phyloP scores from a whole-genome alignment of 92 coral and sea anemone species.

The Palythoa grandiflora region DNA sequence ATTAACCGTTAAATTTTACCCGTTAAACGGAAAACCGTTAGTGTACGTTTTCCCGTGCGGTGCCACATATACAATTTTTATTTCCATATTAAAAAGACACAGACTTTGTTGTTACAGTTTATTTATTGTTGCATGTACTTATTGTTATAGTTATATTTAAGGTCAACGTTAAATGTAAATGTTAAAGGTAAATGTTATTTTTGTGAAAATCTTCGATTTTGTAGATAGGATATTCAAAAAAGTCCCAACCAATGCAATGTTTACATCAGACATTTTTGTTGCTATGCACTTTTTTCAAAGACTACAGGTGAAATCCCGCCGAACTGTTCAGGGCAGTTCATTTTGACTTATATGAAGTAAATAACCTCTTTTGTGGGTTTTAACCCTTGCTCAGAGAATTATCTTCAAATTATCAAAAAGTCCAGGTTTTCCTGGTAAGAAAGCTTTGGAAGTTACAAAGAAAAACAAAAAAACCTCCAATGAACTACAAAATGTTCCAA shows the following conservation, averaged over 20 bases:
- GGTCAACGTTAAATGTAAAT: too few species aligned
- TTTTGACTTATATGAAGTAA: constrained; percentile 35
- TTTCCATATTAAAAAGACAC: too few species aligned
- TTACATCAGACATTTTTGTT: too few species aligned
- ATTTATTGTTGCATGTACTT: too few species aligned
- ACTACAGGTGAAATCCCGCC: constrained; percentile 34
- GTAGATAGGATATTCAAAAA: constrained; percentile 29
- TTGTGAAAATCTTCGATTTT: too few species aligned
- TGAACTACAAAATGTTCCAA: constrained; percentile 20
- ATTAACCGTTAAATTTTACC: too few species aligned
- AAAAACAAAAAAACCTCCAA: constrained; percentile 32
- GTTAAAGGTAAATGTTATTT: constrained; percentile 29
- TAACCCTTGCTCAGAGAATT: constrained; percentile 3
- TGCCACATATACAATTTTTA: too few species aligned
- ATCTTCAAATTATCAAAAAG: constrained; percentile 28
- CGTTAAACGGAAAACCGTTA: too few species aligned
- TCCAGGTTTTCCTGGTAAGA: constrained; percentile 33
- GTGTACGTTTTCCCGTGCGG: too few species aligned
- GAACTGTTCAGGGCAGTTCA: constrained; percentile 35
- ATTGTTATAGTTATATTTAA: too few species aligned
- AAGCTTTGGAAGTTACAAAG: constrained; percentile 37
- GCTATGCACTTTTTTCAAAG: constrained; percentile 1
- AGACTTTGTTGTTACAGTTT: too few species aligned
- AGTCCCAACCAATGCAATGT: constrained; percentile 34
- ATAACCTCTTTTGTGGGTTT: constrained; percentile 19